Evolutionary conservation across 2,113 vertebrate genomes (phyloP).

Genomic region (Formicarius rufipectus): DNA sequence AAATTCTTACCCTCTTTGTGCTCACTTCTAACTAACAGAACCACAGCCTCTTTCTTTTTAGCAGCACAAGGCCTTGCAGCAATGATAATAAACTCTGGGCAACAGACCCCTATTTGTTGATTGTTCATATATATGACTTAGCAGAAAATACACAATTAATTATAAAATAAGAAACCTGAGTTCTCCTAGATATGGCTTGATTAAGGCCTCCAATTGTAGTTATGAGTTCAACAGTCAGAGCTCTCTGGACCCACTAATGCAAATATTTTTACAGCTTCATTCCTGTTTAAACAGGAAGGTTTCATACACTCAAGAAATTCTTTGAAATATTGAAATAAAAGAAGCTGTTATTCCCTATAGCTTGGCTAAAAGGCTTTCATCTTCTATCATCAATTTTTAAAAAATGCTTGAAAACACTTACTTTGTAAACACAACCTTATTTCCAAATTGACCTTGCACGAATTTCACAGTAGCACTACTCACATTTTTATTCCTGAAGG

Average conservation of each 20-base stretch:
- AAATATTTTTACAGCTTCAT: slow-evolving; percentile 63
- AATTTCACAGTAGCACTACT: slow-evolving; percentile 22
- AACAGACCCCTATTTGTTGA: neutral
- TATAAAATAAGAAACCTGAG: slow-evolving; percentile 26
- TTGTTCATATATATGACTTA: slow-evolving; percentile 15
- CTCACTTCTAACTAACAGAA: neutral
- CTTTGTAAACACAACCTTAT: slow-evolving; percentile 2
- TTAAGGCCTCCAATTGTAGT: neutral
- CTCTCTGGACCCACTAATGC: neutral
- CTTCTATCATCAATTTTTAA: slow-evolving; percentile 16
- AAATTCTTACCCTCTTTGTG: neutral
- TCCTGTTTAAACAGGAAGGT: slow-evolving; percentile 54
- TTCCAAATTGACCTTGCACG: neutral
- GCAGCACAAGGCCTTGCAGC: neutral
- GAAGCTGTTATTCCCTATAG: slow-evolving; percentile 44
- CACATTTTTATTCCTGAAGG: neutral
- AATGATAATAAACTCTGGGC: neutral
- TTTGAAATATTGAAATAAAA: slow-evolving; percentile 62
- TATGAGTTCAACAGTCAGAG: slow-evolving; percentile 12
- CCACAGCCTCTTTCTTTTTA: neutral
- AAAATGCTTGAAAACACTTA: slow-evolving; percentile 33
- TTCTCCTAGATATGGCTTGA: neutral
- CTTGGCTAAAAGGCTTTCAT: slow-evolving; percentile 37
- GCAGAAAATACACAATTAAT: slow-evolving; percentile 1
- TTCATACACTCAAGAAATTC: slow-evolving; percentile 22